These are phyloP conservation scores for Opisthograptis luteolata DNA, from an alignment of 2,888 invertebrate genomes.

Conservation along the genomic window DNA sequence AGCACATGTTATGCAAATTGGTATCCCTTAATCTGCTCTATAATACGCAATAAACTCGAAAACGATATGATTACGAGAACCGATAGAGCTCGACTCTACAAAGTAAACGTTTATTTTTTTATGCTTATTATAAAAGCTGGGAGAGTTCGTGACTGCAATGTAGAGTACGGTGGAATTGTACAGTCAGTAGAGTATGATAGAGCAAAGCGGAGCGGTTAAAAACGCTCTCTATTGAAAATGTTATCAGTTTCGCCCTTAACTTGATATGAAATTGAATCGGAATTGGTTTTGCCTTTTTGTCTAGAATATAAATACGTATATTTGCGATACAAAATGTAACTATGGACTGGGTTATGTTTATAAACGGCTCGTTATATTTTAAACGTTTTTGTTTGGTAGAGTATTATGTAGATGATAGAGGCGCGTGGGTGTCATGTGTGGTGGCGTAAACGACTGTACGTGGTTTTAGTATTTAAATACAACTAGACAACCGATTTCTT, in stretches of 20 bases:
- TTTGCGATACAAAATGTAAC: constrained; percentile 18
- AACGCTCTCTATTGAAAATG: constrained; percentile 23
- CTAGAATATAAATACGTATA: constrained; percentile 28
- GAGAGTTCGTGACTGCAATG: constrained; percentile 34
- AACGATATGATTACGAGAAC: not conserved
- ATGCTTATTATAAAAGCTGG: constrained; percentile 31
- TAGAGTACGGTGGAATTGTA: constrained; percentile 17
- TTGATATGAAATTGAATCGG: constrained; percentile 37
- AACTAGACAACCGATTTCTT: too few relatives aligned
- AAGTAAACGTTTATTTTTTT: constrained; percentile 23
- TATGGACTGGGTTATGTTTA: constrained; percentile 15
- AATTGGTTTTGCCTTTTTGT: constrained; percentile 36
- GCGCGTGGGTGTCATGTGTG: not conserved
- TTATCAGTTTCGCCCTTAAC: constrained; percentile 33
- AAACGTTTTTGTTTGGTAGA: not conserved
- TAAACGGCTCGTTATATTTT: constrained; percentile 15
- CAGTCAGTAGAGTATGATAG: constrained; percentile 4
- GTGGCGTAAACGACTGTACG: too few relatives aligned
- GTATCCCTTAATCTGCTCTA: constrained; percentile 1
- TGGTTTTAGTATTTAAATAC: too few relatives aligned
- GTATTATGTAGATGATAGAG: not conserved
- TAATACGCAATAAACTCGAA: constrained; percentile 2
- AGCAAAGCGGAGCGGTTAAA: constrained; percentile 14
- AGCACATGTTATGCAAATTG: constrained; percentile 2
- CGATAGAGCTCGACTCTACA: constrained; percentile 1